A percentile compares a stretch with the other conserved stretches of the same genome.
Conservation (phyloP, 2,888 invertebrate genomes). For the Epinotia brunnichana region DNA sequence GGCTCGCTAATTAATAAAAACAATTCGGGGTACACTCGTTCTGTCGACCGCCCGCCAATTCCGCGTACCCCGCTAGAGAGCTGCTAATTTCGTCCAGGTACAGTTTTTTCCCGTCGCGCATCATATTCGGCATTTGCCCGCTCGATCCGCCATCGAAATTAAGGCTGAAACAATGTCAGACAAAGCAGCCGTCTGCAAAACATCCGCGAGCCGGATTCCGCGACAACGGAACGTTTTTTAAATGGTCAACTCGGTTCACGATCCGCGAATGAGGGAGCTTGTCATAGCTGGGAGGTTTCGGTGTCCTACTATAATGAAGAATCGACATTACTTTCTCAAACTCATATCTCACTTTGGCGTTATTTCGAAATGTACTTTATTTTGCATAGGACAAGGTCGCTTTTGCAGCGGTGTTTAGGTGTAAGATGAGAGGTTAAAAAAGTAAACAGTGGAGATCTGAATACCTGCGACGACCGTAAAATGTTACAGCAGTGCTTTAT, state of each 20-base stretch:
- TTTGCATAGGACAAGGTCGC: constrained; percentile 22
- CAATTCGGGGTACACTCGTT: constrained; percentile 78
- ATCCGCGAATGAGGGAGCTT: constrained; percentile 79
- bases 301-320: constrained; percentile 75
- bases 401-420: background rate
- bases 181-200: constrained; percentile 83
- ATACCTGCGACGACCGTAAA: constrained; percentile 64
- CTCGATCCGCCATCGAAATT: constrained; percentile 82
- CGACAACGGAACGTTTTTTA: constrained; percentile 77
- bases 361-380: constrained; percentile 18
- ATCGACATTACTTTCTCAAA: constrained; percentile 35
- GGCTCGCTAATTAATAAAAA: constrained; percentile 81
- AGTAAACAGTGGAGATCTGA: constrained; percentile 62
- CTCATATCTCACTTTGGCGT: constrained; percentile 11
- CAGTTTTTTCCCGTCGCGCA: constrained; percentile 81
- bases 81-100: constrained; percentile 82
- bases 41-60: constrained; percentile 82
- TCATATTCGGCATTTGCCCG: constrained; percentile 83
- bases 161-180: constrained; percentile 83
- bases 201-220: constrained; percentile 80
- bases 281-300: constrained; percentile 80
- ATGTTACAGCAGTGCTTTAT: constrained; percentile 56
- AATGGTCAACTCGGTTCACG: constrained; percentile 75
- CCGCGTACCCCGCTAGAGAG: constrained; percentile 81
- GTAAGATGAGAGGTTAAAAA: constrained; percentile 23